Evolutionary conservation across 1,140 invertebrate species (phyloP).

Genomic region (Andrena cerasifolii): DNA sequence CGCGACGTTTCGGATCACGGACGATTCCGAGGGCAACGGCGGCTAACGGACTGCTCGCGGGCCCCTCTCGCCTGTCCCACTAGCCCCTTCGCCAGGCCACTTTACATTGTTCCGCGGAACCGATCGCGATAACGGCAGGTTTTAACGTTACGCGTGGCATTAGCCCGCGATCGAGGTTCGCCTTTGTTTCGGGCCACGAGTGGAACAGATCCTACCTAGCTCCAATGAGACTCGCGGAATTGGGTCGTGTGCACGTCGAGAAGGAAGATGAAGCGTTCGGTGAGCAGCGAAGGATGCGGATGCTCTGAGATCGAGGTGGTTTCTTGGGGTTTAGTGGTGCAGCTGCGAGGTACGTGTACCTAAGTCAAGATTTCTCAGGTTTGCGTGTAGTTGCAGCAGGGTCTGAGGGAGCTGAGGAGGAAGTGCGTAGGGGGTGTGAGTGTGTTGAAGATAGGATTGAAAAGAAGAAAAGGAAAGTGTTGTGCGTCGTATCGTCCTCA

Average conservation of each 20-base stretch:
- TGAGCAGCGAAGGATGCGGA: background rate
- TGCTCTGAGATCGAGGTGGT: background rate
- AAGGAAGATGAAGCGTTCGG: background rate
- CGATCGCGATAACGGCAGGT: conserved; percentile 46
- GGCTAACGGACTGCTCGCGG: conserved; percentile 51
- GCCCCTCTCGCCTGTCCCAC: conserved; percentile 40
- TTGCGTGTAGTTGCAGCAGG: too few relatives aligned
- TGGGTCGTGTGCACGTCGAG: background rate
- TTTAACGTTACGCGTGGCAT: conserved; percentile 19
- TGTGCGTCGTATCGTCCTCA: too few relatives aligned
- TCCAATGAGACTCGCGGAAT: background rate
- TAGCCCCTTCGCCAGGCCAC: conserved; percentile 20
- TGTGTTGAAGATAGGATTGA: too few relatives aligned
- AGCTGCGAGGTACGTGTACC: background rate
- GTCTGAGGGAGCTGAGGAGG: too few relatives aligned
- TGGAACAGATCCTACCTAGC: too few relatives aligned
- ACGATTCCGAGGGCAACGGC: conserved; percentile 46
- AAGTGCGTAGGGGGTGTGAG: too few relatives aligned
- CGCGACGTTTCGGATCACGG: conserved; percentile 60
- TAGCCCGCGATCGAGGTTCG: background rate
- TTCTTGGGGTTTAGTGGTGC: background rate
- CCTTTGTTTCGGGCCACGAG: background rate
- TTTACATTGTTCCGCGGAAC: conserved; percentile 43
- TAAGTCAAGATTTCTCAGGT: too few relatives aligned
- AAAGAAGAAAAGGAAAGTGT: too few relatives aligned